Evolutionary conservation across 2,797 vertebrate genomes (phyloP), one percentile per base, ranked within the genome.

Genomic region (Syngnathus acus): DNA sequence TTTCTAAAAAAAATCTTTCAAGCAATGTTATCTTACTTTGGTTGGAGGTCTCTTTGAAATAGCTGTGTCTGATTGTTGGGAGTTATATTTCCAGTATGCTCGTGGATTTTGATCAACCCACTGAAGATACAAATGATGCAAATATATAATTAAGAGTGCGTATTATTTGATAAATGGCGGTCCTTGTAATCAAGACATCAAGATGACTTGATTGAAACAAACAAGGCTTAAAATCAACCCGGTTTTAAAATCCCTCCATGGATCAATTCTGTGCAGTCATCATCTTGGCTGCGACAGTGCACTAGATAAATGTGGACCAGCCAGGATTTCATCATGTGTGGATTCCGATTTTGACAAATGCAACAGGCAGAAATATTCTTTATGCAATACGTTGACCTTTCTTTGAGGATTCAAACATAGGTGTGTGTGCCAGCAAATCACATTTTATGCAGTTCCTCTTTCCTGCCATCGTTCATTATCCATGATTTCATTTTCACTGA

Each of bases 181-280:
- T 75, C 76, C 68, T 84, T 68, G 42, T 86, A 80, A 87, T 87
- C 83, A 87, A 87, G 76, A 76, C 74, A 65, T 68, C 68, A 71
- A 67, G 79, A 65, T 71, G 80, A 78, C 66, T 60, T 86, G 83
- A 91, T 89, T 86, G 74, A 72, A 85, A 82, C 80, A 86, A 89
- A 90, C 88, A 86, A 75, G 78, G 70, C 81, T 85, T 90, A 84
- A 88, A 84, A 89, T 88, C 80, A 84, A 77, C 77, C 85, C 76
- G 82, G 74, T 74, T 74, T 84, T 75, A 73, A 79, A 78, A 67
- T 66, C 67, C 79, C 89, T 78, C 23, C 2, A 55, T 82, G 87
- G n/a, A 38, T 60, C 21, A 42, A 62, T 72, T 63, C 64, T 68
- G 59, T 66, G 51, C 71, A 78, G 83, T 79, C 69, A 68, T 68